Evolutionary conservation across 2,113 vertebrate genomes (phyloP), one percentile per base, ranked within the genome.

Genomic region (Hystrix cristata): DNA sequence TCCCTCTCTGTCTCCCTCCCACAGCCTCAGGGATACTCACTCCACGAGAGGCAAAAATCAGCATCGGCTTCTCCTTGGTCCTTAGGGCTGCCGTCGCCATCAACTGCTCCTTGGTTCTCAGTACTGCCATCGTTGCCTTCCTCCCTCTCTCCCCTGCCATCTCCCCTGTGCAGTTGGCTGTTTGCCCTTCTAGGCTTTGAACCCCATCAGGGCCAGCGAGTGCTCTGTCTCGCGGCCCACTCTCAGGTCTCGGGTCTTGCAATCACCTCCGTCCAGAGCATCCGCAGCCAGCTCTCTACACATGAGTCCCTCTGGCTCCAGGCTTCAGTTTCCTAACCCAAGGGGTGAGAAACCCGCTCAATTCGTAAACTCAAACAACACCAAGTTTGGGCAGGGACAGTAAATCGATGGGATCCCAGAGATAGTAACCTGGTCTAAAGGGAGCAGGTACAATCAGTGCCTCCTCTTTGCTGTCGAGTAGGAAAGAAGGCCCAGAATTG

Each of bases 321-420:
- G 25, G 9, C n/a, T 64, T 95, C 57, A 12, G 53, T 59, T 43
- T 79, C n/a, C n/a, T 46, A 64, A 18, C n/a, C 69, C 87, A 48
- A 11, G 34, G 27, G 34, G 7, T 16, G 38, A 60, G 29, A 19
- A 13, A 74, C 7, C 34, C 34, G 23, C 27, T 16, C 59, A 38
- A 5, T 2, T 15, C 60, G 14, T n/a, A 74, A 67, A 76, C 0
- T 23, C 53, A 34, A 62, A 23, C 0, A 1, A 53, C 7, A 4
- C 9, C 0, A 43, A 27, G 21, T 69, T 62, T 69, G 23, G 4
- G 27, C 65, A 11, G 57, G 31, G 59, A 62, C 27, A 53, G 62
- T 65, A 82, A 65, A 86, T 12, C 79, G 48, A 16, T 16, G 48
- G 82, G 4, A 4, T 85, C 46, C 27, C 59, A 23, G 69, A n/a